Evolutionary conservation across 2,113 vertebrate species (phyloP).

Genomic region (Cochlearius cochlearius): DNA sequence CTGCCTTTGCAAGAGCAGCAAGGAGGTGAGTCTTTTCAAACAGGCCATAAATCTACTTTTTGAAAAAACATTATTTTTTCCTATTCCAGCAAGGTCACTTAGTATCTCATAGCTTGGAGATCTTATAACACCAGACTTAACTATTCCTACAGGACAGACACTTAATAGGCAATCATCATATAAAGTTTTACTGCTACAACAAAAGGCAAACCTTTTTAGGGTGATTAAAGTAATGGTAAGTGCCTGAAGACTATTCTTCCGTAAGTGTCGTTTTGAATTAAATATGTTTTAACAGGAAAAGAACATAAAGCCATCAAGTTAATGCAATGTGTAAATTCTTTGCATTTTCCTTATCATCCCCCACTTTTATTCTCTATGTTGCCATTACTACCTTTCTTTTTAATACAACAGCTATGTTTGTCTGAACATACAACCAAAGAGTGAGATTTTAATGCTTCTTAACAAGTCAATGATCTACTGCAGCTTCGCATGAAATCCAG

Average conservation of each 20-base stretch:
- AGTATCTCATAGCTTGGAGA: neutral
- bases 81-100: neutral
- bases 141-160: neutral
- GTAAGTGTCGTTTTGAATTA: neutral
- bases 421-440: neutral
- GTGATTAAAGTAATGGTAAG: constrained; percentile 20
- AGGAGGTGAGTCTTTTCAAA: neutral
- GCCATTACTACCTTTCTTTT: neutral
- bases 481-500: constrained; percentile 28
- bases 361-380: constrained; percentile 11
- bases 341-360: neutral
- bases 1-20: neutral
- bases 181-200: neutral
- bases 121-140: constrained; percentile 9
- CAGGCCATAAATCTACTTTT: neutral
- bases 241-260: neutral
- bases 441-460: constrained; percentile 41
- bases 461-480: constrained; percentile 32
- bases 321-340: constrained; percentile 35
- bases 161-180: neutral
- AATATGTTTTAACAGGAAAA: constrained; percentile 31
- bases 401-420: neutral
- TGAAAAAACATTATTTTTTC: neutral
- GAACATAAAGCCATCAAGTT: neutral
- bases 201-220: neutral